Percentiles rank a stretch among this genome's conserved stretches.
phyloP scores from a whole-genome alignment of 2,113 vertebrate species.

The Nyctibius bracteatus region DNA sequence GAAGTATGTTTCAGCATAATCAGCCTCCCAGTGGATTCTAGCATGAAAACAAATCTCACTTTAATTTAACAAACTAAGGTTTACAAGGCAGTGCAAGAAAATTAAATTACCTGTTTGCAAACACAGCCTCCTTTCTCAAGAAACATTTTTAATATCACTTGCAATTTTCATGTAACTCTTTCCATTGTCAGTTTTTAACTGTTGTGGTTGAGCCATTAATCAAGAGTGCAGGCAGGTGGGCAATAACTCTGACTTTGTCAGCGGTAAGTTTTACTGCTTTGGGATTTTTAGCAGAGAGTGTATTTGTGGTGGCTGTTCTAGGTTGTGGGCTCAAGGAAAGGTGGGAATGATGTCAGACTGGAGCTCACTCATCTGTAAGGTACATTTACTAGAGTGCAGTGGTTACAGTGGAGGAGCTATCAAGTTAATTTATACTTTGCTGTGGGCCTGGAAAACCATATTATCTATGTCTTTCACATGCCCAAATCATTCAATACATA shows the following conservation, averaged over 20 bases:
- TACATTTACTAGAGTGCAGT: background rate
- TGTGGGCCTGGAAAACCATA: background rate
- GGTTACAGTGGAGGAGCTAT: background rate
- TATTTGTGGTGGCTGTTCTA: background rate
- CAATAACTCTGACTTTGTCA: background rate
- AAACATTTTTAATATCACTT: conserved; percentile 8
- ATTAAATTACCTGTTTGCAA: conserved; percentile 56
- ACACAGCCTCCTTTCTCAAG: background rate
- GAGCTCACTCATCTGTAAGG: background rate
- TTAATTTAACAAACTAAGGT: conserved; percentile 48
- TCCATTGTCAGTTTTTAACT: background rate
- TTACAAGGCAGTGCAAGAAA: conserved; percentile 6
- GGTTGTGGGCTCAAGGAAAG: background rate
- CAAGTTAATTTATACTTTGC: background rate
- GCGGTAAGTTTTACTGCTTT: background rate
- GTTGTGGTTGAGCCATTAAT: background rate
- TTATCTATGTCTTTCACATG: background rate
- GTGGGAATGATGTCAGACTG: background rate
- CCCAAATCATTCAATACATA: background rate
- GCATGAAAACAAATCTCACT: conserved; percentile 38
- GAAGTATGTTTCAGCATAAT: conserved; percentile 47
- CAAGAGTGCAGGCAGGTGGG: background rate
- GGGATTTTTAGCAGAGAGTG: background rate
- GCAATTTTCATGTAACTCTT: background rate
- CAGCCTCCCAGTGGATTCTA: conserved; percentile 20